phyloP scores from a whole-genome alignment of 2,797 vertebrate genomes.

The Octomys mimax region DNA sequence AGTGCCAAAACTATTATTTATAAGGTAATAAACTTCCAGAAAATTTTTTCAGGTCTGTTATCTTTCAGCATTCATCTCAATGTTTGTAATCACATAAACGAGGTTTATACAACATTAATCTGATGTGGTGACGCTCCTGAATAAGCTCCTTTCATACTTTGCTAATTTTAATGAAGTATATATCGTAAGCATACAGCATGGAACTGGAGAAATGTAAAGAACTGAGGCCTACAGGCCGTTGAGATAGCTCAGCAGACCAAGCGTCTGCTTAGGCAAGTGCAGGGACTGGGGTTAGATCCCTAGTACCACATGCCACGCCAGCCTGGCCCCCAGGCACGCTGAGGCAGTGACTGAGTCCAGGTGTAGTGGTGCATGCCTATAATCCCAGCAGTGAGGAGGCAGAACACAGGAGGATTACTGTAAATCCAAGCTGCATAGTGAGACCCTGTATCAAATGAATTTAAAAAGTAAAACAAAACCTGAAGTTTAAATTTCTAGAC shows the following conservation, averaged over 20 bases:
- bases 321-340: too few relatives aligned
- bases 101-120: neutral
- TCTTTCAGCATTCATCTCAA: neutral
- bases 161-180: neutral
- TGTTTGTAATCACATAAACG: neutral
- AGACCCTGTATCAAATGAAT: too few relatives aligned
- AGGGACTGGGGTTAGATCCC: too few relatives aligned
- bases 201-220: conserved; percentile 25
- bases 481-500: neutral
- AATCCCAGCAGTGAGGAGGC: too few relatives aligned
- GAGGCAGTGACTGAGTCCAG: too few relatives aligned
- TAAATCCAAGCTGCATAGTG: too few relatives aligned
- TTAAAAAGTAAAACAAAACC: neutral
- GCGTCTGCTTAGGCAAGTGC: too few relatives aligned
- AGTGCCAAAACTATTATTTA: conserved; percentile 38
- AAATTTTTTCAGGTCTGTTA: conserved; percentile 26
- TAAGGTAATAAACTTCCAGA: conserved; percentile 15
- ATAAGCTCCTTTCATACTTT: neutral
- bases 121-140: neutral
- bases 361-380: too few relatives aligned
- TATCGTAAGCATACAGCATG: neutral
- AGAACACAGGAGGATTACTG: too few relatives aligned
- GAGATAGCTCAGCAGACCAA: too few relatives aligned
- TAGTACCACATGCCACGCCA: too few relatives aligned
- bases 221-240: neutral